Percentiles rank a stretch among this genome's conserved stretches.
Evolutionary conservation across 2,888 invertebrate genomes (phyloP).

Genomic region (Aromia moschata): DNA sequence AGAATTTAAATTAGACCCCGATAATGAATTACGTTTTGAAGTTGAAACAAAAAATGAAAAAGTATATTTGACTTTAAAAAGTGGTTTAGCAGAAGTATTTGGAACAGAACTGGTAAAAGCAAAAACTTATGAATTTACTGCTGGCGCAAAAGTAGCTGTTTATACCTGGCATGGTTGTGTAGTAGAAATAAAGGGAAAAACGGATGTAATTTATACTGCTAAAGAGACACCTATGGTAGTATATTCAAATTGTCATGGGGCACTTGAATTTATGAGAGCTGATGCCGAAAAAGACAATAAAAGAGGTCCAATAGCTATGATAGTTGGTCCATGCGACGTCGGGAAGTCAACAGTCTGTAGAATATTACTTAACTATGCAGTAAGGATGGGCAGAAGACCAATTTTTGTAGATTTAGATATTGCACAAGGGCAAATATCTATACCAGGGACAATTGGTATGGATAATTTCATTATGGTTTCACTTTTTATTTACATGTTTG

Average conservation of each 20-base stretch:
- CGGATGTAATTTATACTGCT: conserved; percentile 93
- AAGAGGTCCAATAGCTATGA: conserved; percentile 86
- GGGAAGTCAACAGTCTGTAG: conserved; percentile 91
- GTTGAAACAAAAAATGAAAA: conserved; percentile 88
- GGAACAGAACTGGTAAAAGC: conserved; percentile 95
- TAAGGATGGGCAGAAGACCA: conserved; percentile 86
- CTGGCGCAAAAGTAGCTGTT: conserved; percentile 93
- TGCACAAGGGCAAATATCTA: conserved; percentile 91
- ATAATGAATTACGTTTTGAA: conserved; percentile 94
- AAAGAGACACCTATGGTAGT: conserved; percentile 97
- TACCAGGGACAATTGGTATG: conserved; percentile 93
- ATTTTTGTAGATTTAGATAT: conserved; percentile 96
- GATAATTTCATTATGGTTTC: too few relatives aligned
- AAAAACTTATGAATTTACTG: conserved; percentile 87
- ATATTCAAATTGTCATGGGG: conserved; percentile 95
- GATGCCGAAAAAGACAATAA: conserved; percentile 79
- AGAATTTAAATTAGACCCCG: conserved; percentile 86
- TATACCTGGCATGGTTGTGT: conserved; percentile 96
- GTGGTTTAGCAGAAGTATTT: conserved; percentile 94
- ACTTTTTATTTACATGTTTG: neutral
- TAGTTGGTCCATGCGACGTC: conserved; percentile 95
- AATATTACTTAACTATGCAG: conserved; percentile 93
- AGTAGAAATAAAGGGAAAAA: conserved; percentile 84
- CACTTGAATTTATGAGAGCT: conserved; percentile 87
- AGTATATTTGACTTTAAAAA: conserved; percentile 83